Evolutionary conservation across 1,140 invertebrate species (phyloP), one percentile per base, ranked within the genome.

Genomic region (Meloidogyne exigua): DNA sequence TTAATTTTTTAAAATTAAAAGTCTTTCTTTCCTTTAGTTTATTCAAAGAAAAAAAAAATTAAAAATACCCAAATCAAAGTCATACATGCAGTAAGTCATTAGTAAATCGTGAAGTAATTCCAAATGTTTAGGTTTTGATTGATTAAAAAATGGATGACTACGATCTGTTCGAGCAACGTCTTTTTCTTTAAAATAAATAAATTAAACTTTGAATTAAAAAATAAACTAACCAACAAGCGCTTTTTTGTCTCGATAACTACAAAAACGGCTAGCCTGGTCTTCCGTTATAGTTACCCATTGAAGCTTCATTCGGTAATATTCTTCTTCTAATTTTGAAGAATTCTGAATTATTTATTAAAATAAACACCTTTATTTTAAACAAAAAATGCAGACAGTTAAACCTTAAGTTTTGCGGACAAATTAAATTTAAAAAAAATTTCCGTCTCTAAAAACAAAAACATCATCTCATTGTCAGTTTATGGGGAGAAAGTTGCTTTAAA

Each of bases 11-110:
- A n/a, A n/a, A n/a, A n/a, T 32, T 32, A 3, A 32, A 32, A 32
- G 28, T 32, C n/a, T n/a, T n/a, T n/a, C n/a, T n/a, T n/a, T n/a
- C n/a, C n/a, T n/a, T n/a, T n/a, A n/a, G n/a, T n/a, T n/a, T n/a
- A n/a, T n/a, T n/a, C n/a, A n/a, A n/a, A n/a, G n/a, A n/a, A n/a
- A 32, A 21, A 69, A 25, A 15, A 81, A 23, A 83, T 32, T 7
- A 32, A n/a, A 95, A 49, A 42, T 26, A 81, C 68, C 95, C 76
- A 99, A 89, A 90, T 99, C 96, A 89, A 99, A 99, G 89, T 99
- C 97, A 87, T 97, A 98, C 95, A 99, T 98, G n/a, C 95, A 92
- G 88, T 98, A 99, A 0, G 96, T 98, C 93, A 98, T 96, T 1
- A 99, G 90, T 84, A 99, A 94, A 85, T 97, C 93, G 82, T 93